These are phyloP conservation scores for Mandrillus leucophaeus DNA, from an alignment of 2,113 vertebrate genomes.

Conservation along the genomic window DNA sequence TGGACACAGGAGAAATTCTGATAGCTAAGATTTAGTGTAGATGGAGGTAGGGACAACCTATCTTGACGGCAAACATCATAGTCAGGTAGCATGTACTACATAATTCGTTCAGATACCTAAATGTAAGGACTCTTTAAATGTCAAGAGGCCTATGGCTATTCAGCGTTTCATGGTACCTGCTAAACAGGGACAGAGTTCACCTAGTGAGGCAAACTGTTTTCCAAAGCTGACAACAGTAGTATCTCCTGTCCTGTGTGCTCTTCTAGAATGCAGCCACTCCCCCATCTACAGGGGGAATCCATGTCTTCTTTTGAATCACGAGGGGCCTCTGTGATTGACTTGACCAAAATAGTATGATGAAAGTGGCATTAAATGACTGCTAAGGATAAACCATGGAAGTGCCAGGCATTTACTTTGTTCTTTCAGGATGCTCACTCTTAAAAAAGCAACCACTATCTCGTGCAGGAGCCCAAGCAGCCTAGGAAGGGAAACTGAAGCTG, in stretches of 20 bases:
- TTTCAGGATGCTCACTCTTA: neutral
- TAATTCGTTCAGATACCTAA: neutral
- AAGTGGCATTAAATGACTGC: neutral
- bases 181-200: neutral
- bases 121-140: neutral
- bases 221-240: neutral
- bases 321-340: neutral
- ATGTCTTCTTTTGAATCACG: neutral
- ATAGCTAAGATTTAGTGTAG: neutral
- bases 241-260: neutral
- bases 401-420: neutral
- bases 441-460: neutral
- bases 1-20: neutral
- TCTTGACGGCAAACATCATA: neutral
- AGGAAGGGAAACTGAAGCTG: neutral
- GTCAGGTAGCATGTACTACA: neutral
- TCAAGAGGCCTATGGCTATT: neutral
- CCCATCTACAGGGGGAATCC: neutral
- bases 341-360: neutral
- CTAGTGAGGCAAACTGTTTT: neutral
- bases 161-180: neutral
- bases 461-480: neutral
- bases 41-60: neutral
- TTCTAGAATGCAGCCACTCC: neutral
- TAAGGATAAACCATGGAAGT: neutral